phyloP scores from a whole-genome alignment of 2,888 invertebrate species.

The Camptogramma bilineatum region DNA sequence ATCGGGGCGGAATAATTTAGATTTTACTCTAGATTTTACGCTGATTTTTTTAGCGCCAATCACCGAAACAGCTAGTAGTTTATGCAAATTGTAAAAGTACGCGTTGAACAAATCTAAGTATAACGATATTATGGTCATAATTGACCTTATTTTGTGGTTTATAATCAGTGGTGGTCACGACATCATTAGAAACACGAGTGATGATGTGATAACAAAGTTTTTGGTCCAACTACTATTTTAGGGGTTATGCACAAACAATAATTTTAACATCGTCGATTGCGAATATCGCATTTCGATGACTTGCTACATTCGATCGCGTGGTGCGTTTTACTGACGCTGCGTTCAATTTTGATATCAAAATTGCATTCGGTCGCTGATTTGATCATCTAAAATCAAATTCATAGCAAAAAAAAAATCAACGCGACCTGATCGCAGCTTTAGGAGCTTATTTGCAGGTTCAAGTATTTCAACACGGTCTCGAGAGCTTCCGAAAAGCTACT shows the following conservation, averaged over 20 bases:
- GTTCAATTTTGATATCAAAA: too few relatives aligned
- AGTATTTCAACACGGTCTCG: too few relatives aligned
- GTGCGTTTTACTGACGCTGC: too few relatives aligned
- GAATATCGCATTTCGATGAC: too few relatives aligned
- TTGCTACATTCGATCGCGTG: too few relatives aligned
- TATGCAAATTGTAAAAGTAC: slow-evolving; percentile 13
- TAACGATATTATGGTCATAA: slow-evolving; percentile 6
- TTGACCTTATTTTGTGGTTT: slow-evolving; percentile 23
- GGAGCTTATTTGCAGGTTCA: too few relatives aligned
- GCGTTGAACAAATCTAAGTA: slow-evolving; percentile 9
- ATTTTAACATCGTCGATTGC: neutral
- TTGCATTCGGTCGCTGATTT: too few relatives aligned
- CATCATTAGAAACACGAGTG: slow-evolving; percentile 18
- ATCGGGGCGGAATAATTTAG: slow-evolving; percentile 33
- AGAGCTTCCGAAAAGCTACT: too few relatives aligned
- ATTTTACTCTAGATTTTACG: slow-evolving; percentile 28
- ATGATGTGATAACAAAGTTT: slow-evolving; percentile 25
- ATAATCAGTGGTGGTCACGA: slow-evolving; percentile 15
- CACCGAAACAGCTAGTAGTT: slow-evolving; percentile 10
- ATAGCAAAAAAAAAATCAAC: too few relatives aligned
- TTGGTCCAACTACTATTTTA: slow-evolving; percentile 10
- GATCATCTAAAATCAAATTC: too few relatives aligned
- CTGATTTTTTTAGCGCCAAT: slow-evolving; percentile 24
- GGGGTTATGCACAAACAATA: neutral
- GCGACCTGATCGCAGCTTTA: too few relatives aligned